Conservation (phyloP, 1,140 invertebrate genomes). For the Ruditapes philippinarum region DNA sequence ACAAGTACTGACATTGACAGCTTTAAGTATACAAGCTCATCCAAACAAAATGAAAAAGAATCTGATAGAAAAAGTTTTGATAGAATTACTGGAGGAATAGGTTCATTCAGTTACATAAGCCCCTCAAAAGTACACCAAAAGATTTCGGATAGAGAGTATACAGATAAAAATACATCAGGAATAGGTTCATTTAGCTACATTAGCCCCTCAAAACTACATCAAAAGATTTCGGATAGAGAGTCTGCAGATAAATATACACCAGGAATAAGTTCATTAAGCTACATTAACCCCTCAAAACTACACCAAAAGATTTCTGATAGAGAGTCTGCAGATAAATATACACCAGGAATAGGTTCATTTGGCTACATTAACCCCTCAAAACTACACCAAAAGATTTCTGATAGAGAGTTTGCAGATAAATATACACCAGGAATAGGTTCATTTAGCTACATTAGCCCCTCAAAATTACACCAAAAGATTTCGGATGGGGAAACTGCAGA, state of each 20-base stretch:
- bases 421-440: constrained; percentile 17
- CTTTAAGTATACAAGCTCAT: constrained; percentile 22
- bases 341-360: not conserved
- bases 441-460: constrained; percentile 41
- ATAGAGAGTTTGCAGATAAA: not conserved
- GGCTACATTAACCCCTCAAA: constrained; percentile 7
- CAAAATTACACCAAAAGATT: constrained; percentile 16
- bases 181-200: not conserved
- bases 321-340: not conserved
- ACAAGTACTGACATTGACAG: not conserved
- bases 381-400: not conserved
- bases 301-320: no score
- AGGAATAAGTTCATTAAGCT: not conserved
- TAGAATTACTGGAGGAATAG: not conserved
- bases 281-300: no score
- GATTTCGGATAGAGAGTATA: not conserved
- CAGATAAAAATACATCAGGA: not conserved
- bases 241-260: not conserved
- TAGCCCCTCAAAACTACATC: no score
- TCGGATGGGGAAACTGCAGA: not conserved
- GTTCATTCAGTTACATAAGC: constrained; percentile 13
- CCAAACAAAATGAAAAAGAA: not conserved
- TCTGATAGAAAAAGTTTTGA: not conserved
- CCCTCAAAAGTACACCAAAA: constrained; percentile 29
- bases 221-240: not conserved